These are phyloP conservation scores for Thereva nobilitata DNA, from an alignment of 2,888 invertebrate species.

Conservation along the genomic window DNA sequence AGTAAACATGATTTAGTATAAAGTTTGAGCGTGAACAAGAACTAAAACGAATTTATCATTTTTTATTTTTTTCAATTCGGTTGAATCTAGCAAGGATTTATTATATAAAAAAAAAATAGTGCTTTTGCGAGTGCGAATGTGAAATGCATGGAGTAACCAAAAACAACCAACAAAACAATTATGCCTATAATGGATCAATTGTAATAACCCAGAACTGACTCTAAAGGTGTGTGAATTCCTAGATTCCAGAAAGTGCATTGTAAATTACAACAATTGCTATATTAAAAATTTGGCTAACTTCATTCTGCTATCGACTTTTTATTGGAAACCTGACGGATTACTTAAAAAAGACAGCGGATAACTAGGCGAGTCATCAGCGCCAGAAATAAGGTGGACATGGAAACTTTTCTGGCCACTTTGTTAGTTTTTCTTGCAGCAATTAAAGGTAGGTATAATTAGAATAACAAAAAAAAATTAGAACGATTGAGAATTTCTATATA, in stretches of 20 bases:
- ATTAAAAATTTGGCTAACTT: no score
- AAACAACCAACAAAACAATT: neutral
- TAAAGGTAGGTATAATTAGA: slow-evolving; percentile 40
- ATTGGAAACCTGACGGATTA: neutral
- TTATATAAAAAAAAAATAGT: neutral
- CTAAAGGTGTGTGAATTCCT: no score
- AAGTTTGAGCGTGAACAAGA: neutral
- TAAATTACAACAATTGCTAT: no score
- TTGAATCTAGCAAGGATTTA: neutral
- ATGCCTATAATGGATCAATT: no score
- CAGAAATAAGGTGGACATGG: slow-evolving; percentile 43
- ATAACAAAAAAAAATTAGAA: no score
- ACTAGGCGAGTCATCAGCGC: slow-evolving; percentile 35
- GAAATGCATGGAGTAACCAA: slow-evolving; percentile 1
- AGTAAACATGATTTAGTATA: slow-evolving; percentile 39
- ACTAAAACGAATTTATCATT: slow-evolving; percentile 20
- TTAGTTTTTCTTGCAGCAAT: slow-evolving; percentile 42
- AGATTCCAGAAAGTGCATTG: no score
- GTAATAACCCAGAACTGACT: no score
- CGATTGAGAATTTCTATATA: no score
- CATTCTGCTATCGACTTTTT: neutral
- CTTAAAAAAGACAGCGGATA: no score
- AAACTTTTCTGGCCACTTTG: slow-evolving; percentile 42
- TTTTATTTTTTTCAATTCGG: slow-evolving; percentile 19
- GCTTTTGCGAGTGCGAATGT: slow-evolving; percentile 17